phyloP scores from a whole-genome alignment of 2,888 invertebrate species.

The Apoderus coryli region DNA sequence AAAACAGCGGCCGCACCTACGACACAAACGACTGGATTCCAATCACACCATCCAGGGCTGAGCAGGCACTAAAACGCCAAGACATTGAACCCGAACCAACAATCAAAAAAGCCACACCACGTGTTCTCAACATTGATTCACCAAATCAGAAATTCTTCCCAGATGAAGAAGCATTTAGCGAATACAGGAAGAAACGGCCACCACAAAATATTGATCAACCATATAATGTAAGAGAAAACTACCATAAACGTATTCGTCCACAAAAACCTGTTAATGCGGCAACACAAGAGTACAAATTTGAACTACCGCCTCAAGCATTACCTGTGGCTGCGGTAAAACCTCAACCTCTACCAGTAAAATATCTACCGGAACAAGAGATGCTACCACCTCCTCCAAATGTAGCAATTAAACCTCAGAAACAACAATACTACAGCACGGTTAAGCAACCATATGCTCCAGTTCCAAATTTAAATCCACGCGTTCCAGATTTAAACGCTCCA shows the following conservation, averaged over 20 bases:
- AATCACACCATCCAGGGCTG: slow-evolving; percentile 29
- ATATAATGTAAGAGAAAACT: slow-evolving; percentile 30
- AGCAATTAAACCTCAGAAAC: no score
- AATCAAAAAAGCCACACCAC: slow-evolving; percentile 24
- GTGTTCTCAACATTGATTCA: slow-evolving; percentile 27
- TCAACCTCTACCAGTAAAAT: slow-evolving; percentile 7
- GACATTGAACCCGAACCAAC: slow-evolving; percentile 7
- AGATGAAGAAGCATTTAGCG: slow-evolving; percentile 18
- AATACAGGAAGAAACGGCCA: slow-evolving; percentile 22
- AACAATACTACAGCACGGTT: neutral
- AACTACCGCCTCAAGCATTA: slow-evolving; percentile 21
- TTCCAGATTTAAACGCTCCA: slow-evolving; percentile 18
- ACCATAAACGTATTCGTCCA: slow-evolving; percentile 19
- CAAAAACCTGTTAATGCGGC: no score
- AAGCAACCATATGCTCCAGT: slow-evolving; percentile 8
- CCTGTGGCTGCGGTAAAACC: neutral
- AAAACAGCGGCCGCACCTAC: slow-evolving; percentile 22
- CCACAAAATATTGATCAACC: slow-evolving; percentile 26
- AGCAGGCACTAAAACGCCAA: neutral
- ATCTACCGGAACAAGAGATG: slow-evolving; percentile 6
- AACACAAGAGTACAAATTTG: slow-evolving; percentile 25
- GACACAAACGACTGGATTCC: slow-evolving; percentile 42
- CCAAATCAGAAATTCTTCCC: slow-evolving; percentile 25
- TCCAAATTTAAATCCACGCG: slow-evolving; percentile 14
- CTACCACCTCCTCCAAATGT: no score